These are phyloP conservation scores for Dendrolimus punctatus DNA, from an alignment of 1,140 invertebrate genomes.

Conservation along the genomic window DNA sequence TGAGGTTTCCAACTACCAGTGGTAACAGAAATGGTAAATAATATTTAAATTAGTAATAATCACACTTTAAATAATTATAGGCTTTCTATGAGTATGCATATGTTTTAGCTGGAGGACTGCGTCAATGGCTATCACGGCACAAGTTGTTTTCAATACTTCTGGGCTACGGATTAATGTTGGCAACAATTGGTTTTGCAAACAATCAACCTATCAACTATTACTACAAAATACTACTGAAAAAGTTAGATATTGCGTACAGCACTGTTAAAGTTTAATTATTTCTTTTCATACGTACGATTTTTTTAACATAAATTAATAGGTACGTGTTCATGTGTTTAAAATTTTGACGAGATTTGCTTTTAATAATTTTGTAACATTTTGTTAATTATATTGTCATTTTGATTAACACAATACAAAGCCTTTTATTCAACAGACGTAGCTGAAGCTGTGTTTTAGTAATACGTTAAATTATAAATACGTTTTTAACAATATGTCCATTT, in stretches of 20 bases:
- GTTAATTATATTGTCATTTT: no score
- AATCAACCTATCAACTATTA: slow-evolving; percentile 66
- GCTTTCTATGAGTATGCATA: slow-evolving; percentile 3
- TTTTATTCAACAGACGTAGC: no score
- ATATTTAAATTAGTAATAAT: neutral
- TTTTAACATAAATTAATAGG: no score
- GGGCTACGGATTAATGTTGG: slow-evolving; percentile 63
- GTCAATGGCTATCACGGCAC: slow-evolving; percentile 56
- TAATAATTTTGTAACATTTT: no score
- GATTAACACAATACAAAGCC: no score
- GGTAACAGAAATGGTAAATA: slow-evolving; percentile 41
- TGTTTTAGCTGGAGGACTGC: slow-evolving; percentile 47
- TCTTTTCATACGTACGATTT: neutral
- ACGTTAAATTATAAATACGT: neutral
- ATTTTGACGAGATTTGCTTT: no score
- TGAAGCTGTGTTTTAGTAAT: no score
- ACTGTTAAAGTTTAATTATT: slow-evolving; percentile 43
- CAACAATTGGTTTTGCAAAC: slow-evolving; percentile 63
- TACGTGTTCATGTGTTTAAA: no score
- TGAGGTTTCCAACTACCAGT: slow-evolving; percentile 41
- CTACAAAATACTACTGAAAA: slow-evolving; percentile 61
- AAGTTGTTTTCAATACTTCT: slow-evolving; percentile 64
- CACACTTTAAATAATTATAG: no score
- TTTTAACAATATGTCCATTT: slow-evolving; percentile 17
- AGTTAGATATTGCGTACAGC: slow-evolving; percentile 48